phyloP scores from a whole-genome alignment of 2,797 vertebrate genomes.

The Ambastaia sidthimunki region DNA sequence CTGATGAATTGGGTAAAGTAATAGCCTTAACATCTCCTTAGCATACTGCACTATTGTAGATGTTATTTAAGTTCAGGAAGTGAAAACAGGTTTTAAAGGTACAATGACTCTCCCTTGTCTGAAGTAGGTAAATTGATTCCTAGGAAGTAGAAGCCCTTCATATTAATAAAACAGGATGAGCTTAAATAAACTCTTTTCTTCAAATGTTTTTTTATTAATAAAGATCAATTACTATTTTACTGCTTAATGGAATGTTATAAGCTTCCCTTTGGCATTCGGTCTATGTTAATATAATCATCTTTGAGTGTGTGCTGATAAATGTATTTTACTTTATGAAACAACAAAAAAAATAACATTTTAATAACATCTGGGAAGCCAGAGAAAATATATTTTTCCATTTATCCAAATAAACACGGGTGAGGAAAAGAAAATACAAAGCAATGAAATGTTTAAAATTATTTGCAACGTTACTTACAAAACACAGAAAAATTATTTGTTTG shows the following conservation, averaged over 20 bases:
- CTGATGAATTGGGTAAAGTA: background rate
- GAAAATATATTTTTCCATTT: slow-evolving; percentile 19
- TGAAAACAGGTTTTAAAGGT: no score
- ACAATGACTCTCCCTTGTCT: no score
- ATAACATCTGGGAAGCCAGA: slow-evolving; percentile 27
- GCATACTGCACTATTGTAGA: no score
- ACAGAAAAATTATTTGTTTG: slow-evolving; percentile 11
- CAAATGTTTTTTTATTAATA: slow-evolving; percentile 90
- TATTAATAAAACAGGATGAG: background rate
- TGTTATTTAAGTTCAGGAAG: no score
- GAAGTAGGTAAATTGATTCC: background rate
- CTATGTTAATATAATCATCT: slow-evolving; percentile 13
- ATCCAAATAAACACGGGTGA: slow-evolving; percentile 12
- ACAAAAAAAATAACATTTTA: slow-evolving; percentile 35
- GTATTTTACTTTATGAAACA: slow-evolving; percentile 28
- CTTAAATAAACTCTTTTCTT: background rate
- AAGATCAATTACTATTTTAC: slow-evolving; percentile 71
- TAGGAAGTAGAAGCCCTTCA: background rate
- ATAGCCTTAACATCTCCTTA: background rate
- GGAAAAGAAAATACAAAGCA: slow-evolving; percentile 51
- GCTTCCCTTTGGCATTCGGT: slow-evolving; percentile 64
- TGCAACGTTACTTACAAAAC: slow-evolving; percentile 25
- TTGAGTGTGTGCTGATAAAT: slow-evolving; percentile 22
- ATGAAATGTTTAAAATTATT: slow-evolving; percentile 49
- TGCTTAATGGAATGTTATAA: slow-evolving; percentile 93